These are phyloP conservation scores for Trachelus tabidus DNA, from an alignment of 2,888 invertebrate genomes.

Conservation along the genomic window DNA sequence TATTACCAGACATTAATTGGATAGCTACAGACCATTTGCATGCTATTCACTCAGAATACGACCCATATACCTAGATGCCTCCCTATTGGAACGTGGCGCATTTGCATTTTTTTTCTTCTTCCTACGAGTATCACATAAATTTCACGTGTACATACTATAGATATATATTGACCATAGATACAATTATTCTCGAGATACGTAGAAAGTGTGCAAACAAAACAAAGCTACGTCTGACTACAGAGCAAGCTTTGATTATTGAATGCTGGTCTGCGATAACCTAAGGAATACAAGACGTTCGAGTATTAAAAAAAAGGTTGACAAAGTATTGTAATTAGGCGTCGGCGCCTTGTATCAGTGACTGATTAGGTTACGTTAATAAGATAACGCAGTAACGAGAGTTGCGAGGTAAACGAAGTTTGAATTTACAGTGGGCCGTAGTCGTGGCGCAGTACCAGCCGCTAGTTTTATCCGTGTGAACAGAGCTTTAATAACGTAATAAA, in stretches of 20 bases:
- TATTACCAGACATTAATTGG: conserved; percentile 4
- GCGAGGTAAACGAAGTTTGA: conserved; percentile 39
- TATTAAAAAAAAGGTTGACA: neutral
- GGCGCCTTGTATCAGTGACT: neutral
- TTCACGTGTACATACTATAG: neutral
- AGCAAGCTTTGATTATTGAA: too few relatives aligned
- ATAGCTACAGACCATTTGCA: neutral
- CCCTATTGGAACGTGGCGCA: neutral
- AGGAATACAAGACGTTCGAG: neutral
- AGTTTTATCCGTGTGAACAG: conserved; percentile 40
- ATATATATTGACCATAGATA: neutral
- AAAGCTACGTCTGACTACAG: too few relatives aligned
- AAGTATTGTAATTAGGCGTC: conserved; percentile 29
- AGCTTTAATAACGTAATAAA: conserved; percentile 59
- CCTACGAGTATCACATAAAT: neutral
- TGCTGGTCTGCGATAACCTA: too few relatives aligned
- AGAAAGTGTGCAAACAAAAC: too few relatives aligned
- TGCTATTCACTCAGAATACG: neutral
- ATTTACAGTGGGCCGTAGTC: conserved; percentile 33
- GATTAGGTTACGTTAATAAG: conserved; percentile 20
- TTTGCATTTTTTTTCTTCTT: neutral
- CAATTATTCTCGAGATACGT: neutral
- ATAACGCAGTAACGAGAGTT: conserved; percentile 10
- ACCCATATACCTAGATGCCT: neutral
- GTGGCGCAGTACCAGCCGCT: conserved; percentile 13